Base-by-base conservation (phyloP, 2,888 invertebrate genomes). In the Eupithecia inturbata region DNA sequence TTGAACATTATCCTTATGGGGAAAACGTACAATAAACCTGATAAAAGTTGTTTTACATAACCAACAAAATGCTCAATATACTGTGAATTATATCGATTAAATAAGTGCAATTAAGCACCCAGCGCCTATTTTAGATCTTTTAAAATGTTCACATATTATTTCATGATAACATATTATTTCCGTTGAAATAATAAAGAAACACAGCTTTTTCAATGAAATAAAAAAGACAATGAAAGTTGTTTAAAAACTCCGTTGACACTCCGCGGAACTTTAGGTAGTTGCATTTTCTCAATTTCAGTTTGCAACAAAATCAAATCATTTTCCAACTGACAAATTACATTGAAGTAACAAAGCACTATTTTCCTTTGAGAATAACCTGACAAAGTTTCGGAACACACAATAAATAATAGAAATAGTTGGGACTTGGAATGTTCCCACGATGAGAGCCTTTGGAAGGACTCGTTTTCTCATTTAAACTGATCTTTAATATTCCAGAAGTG, bases 241-340 rank as follows among this genome's bases (percentile, higher is more conserved):
- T 89, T 86, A 84, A 85, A 83, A 88, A 85, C 82, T 79, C 80
- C 79, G 81, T 83, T 80, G 82, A 81, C 84, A 81, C 83, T 92
- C 90, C 77, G 85, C 86, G 82, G 87, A 80, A 83, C 83, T 82
- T 85, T 86, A 83, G 86, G 85, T 86, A 83, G 86, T 86, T 88
- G 85, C 85, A 88, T 91, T 92, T 91, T 90, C 92, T 91, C 92
- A 91, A 91, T 92, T 92, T 91, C 89, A 92, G 91, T 92, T 92
- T 88, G 88, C 90, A 93, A 92, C 91, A 92, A 92, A 91, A 92
- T 92, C 90, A 89, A 91, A 92, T 92, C 92, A 92, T 92, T 91
- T 89, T 88, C 88, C 85, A 85, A 88, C 89, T 91, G 90, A 92
- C 88, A 92, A 92, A 93, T 93, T 92, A 90, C 87, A 89, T 88